Base-by-base conservation (phyloP, 2,888 invertebrate genomes). In the Onthophagus sagittarius region DNA sequence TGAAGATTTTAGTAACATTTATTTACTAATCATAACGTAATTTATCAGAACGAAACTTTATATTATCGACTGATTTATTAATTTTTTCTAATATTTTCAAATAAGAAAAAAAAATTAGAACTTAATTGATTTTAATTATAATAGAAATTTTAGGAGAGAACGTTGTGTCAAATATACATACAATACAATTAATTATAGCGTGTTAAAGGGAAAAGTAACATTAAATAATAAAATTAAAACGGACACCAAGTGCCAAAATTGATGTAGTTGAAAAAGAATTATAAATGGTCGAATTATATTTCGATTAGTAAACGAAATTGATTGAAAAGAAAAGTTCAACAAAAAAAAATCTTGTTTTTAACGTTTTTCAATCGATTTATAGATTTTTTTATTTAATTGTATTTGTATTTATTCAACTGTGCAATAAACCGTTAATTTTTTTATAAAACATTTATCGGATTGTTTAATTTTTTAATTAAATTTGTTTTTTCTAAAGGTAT, bases 391-490 rank as follows among this genome's bases (percentile, higher is more conserved):
- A 53, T 9, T 53, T 53, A 53, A 11, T 53, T 53, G 39, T 53
- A 53, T 67, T 67, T 31, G 31, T 67, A 32, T 67, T 67, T 32
- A 67, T 67, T 67, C 32, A 67, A 23, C 67, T 67, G 67, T 31
- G 67, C 5, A 67, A 67, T 67, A 67, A 67, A 67, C 67, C 32
- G 67, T 67, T 67, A 67, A 67, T 67, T 67, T 23, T 23, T 23
- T 53, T 53, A 53, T 53, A 53, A 53, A 53, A 53, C 23, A 1
- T 23, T 23, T 23, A 23, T 23, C 23, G 2, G 39, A 53, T 53
- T 53, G 39, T 53, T 53, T 53, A 9, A 53, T 53, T 53, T 53
- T 53, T 53, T 9, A 23, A 23, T 23, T 23, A 23, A 23, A 23
- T 23, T 23, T 23, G 23, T 23, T 23, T 23, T 23, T 23, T n/a